Evolutionary conservation across 2,888 invertebrate genomes (phyloP).

Genomic region (Leptinotarsa rubiginosa): DNA sequence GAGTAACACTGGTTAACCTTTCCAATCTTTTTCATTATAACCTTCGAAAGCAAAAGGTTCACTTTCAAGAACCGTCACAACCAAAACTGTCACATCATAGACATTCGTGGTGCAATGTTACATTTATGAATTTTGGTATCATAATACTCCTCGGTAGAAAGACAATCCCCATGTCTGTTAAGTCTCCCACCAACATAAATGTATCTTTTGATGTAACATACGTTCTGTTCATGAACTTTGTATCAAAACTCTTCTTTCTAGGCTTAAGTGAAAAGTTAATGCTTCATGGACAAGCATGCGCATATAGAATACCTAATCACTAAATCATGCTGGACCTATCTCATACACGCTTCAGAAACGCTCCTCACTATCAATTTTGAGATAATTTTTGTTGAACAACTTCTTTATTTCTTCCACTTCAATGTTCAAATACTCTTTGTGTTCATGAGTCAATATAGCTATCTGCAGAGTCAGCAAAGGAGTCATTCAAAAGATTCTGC

Average conservation of each 20-base stretch:
- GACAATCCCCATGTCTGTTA: slow-evolving; percentile 83
- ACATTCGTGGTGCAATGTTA: slow-evolving; percentile 85
- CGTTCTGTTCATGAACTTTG: slow-evolving; percentile 82
- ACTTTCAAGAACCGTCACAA: slow-evolving; percentile 84
- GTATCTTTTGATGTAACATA: slow-evolving; percentile 81
- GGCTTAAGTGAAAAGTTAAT: slow-evolving; percentile 87
- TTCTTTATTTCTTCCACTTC: slow-evolving; percentile 74
- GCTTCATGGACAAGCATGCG: slow-evolving; percentile 89
- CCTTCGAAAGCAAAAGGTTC: slow-evolving; percentile 85
- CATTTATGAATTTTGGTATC: slow-evolving; percentile 79
- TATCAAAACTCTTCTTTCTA: slow-evolving; percentile 81
- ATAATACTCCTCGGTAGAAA: slow-evolving; percentile 87
- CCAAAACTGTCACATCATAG: slow-evolving; percentile 79
- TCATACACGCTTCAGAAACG: slow-evolving; percentile 87
- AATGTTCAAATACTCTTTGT: slow-evolving; percentile 80
- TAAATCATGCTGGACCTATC: slow-evolving; percentile 79
- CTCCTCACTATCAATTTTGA: slow-evolving; percentile 82
- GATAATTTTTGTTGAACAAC: slow-evolving; percentile 79
- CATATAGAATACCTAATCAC: slow-evolving; percentile 80
- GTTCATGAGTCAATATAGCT: slow-evolving; percentile 82
- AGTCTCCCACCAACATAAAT: slow-evolving; percentile 90
- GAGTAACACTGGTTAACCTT: slow-evolving; percentile 81
- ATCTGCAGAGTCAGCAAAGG: slow-evolving; percentile 79
- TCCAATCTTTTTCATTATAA: slow-evolving; percentile 81
- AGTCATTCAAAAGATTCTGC: slow-evolving; percentile 82